Evolutionary conservation across 2,797 vertebrate genomes (phyloP).

Genomic region (Enteromius viviparus): DNA sequence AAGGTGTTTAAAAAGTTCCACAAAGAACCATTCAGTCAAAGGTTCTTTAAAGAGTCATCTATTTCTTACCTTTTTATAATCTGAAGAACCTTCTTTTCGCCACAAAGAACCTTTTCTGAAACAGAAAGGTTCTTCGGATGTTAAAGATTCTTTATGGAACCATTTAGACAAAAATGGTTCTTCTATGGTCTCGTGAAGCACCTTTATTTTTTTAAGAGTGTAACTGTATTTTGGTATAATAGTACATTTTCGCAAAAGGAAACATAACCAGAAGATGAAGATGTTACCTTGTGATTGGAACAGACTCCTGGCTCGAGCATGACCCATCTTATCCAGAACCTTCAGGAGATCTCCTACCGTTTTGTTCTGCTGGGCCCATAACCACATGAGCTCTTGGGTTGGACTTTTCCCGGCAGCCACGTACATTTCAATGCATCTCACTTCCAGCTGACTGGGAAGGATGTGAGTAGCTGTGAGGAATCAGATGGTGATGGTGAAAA

Average conservation of each 20-base stretch:
- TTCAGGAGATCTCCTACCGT: conserved; percentile 76
- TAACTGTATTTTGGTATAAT: background rate
- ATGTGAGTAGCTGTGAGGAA: conserved; percentile 72
- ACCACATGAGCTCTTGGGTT: conserved; percentile 81
- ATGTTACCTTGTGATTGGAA: conserved; percentile 69
- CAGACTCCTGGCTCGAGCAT: conserved; percentile 74
- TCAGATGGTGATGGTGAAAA: background rate
- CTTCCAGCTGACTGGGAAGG: conserved; percentile 73
- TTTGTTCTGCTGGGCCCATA: conserved; percentile 81
- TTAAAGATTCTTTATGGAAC: too few species aligned
- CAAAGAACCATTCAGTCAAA: too few species aligned
- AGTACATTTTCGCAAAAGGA: background rate
- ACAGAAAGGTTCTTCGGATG: too few species aligned
- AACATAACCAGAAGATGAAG: background rate
- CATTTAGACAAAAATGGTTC: too few species aligned
- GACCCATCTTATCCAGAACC: conserved; percentile 74
- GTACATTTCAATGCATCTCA: conserved; percentile 74
- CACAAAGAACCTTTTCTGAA: too few species aligned
- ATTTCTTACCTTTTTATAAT: too few species aligned
- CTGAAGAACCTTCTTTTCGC: too few species aligned
- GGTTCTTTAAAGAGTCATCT: too few species aligned
- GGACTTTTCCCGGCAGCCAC: conserved; percentile 79
- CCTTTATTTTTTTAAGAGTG: too few species aligned
- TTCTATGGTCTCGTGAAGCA: too few species aligned
- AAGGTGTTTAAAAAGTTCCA: too few species aligned